phyloP scores from a whole-genome alignment of 2,888 invertebrate species.

The Nomada fabriciana region DNA sequence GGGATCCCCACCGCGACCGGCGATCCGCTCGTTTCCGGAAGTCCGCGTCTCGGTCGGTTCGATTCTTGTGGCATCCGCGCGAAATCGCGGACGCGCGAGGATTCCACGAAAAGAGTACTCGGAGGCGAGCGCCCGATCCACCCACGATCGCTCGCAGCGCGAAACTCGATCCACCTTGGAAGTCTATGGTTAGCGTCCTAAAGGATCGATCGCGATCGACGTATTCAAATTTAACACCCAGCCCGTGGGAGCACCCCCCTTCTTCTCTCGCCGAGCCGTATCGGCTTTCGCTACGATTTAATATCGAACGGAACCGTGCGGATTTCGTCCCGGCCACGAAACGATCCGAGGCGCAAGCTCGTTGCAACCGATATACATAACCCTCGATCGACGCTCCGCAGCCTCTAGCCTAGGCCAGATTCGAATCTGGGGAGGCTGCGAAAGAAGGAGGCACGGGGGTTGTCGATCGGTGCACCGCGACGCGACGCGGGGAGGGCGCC shows the following conservation, averaged over 20 bases:
- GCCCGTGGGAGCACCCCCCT: slow-evolving; percentile 33
- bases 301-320: background rate
- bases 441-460: slow-evolving; percentile 43
- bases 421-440: slow-evolving; percentile 19
- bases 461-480: slow-evolving; percentile 55
- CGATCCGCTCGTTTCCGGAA: slow-evolving; percentile 43
- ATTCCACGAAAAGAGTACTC: too few species aligned
- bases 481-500: slow-evolving; percentile 60
- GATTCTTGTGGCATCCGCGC: too few species aligned
- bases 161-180: slow-evolving; percentile 65
- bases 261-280: background rate
- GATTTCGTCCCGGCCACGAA: background rate
- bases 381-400: background rate
- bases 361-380: background rate
- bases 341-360: too few species aligned
- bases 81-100: too few species aligned
- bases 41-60: slow-evolving; percentile 1
- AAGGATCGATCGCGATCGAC: slow-evolving; percentile 57
- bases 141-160: background rate
- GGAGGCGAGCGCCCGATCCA: background rate
- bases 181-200: slow-evolving; percentile 63
- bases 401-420: slow-evolving; percentile 2
- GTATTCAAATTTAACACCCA: slow-evolving; percentile 66
- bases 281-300: slow-evolving; percentile 27
- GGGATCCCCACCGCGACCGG: background rate